Conservation (phyloP, 2,113 vertebrate species). For the Amazona vittata region DNA sequence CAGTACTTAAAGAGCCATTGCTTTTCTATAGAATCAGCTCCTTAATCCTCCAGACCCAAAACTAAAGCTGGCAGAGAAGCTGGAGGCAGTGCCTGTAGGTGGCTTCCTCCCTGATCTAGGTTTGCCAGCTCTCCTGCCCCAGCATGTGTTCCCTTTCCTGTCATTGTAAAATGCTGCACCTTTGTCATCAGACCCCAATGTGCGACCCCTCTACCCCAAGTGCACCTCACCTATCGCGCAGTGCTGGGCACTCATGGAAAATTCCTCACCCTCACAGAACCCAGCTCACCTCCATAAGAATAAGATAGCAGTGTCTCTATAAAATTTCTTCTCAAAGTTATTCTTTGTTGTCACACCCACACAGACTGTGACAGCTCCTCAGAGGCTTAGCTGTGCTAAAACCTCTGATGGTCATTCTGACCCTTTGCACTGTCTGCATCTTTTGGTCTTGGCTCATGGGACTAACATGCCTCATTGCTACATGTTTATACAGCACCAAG, state of each 20-base stretch:
- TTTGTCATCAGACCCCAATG: not conserved
- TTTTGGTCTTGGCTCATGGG: not conserved
- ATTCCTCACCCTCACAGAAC: not conserved
- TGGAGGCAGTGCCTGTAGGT: not conserved
- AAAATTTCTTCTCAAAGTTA: not conserved
- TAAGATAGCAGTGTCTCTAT: not conserved
- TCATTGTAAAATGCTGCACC: not conserved
- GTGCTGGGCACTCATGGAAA: not conserved
- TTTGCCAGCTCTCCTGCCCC: not conserved
- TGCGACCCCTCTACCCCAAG: not conserved
- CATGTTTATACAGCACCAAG: not conserved
- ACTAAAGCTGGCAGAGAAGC: not conserved
- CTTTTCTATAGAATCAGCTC: not conserved
- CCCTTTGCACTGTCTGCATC: not conserved
- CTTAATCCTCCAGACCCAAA: not conserved
- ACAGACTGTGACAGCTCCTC: not conserved
- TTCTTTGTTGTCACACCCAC: fast-evolving
- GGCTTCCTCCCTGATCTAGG: not conserved
- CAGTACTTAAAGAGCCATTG: not conserved
- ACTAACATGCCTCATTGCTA: not conserved
- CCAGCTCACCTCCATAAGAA: not conserved
- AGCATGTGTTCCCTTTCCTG: not conserved
- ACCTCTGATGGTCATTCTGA: not conserved
- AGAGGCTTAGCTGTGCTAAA: not conserved
- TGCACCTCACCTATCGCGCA: fast-evolving